Evolutionary conservation across 2,797 vertebrate genomes (phyloP).

Genomic region (Eleutherodactylus coqui): DNA sequence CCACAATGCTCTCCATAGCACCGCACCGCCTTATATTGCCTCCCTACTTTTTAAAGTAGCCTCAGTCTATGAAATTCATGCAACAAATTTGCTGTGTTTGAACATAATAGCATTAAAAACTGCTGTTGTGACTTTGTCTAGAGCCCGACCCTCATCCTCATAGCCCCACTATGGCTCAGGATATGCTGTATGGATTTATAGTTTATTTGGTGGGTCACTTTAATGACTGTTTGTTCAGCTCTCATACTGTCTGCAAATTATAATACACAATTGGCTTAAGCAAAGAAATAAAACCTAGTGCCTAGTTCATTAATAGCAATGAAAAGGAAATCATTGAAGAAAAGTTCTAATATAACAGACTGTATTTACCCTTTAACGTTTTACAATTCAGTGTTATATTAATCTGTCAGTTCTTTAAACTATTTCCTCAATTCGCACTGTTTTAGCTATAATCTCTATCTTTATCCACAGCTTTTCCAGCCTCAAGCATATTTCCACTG

Average conservation of each 20-base stretch:
- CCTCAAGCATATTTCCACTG: background rate
- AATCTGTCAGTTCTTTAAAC: background rate
- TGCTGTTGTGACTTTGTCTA: background rate
- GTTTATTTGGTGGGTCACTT: background rate
- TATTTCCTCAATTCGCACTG: background rate
- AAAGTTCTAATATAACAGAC: background rate
- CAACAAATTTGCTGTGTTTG: background rate
- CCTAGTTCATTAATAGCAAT: background rate
- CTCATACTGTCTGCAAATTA: background rate
- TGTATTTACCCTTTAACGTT: background rate
- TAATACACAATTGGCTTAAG: background rate
- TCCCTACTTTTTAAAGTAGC: no score
- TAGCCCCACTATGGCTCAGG: background rate
- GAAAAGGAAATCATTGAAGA: background rate
- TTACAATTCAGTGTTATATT: background rate
- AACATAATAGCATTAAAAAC: background rate
- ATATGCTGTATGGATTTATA: background rate
- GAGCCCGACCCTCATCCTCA: background rate
- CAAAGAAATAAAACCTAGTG: background rate
- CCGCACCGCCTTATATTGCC: no score
- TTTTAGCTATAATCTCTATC: background rate
- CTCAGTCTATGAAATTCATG: no score
- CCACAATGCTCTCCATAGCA: no score
- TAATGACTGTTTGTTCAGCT: background rate
- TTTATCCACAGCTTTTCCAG: background rate